phyloP scores from a whole-genome alignment of 2,888 invertebrate genomes.

The Sepiola atlantica region DNA sequence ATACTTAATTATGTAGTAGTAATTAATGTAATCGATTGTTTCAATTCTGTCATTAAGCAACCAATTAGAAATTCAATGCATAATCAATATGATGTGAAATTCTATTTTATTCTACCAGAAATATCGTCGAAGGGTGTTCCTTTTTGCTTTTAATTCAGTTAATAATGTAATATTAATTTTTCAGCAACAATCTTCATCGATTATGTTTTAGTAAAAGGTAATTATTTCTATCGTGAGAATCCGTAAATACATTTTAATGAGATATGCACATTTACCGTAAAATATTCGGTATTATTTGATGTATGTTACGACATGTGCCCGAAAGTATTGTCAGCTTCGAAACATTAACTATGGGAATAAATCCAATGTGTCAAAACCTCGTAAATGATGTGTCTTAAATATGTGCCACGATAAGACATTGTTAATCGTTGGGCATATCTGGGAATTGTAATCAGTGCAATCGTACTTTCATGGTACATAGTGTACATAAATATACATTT shows the following conservation, averaged over 20 bases:
- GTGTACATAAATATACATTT: too few species aligned
- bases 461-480: too few species aligned
- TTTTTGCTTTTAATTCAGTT: background rate
- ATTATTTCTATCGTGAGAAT: background rate
- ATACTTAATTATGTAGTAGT: conserved; percentile 16
- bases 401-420: too few species aligned
- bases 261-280: background rate
- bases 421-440: too few species aligned
- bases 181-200: background rate
- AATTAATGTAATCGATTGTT: background rate
- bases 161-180: background rate
- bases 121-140: background rate
- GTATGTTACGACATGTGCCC: too few species aligned
- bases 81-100: background rate
- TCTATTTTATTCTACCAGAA: background rate
- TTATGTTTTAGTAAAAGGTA: background rate
- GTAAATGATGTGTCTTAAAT: too few species aligned
- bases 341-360: too few species aligned
- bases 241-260: background rate
- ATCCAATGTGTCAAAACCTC: too few species aligned
- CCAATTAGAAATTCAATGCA: background rate
- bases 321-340: too few species aligned
- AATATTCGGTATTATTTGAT: background rate
- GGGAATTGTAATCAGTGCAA: too few species aligned
- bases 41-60: background rate